Base-by-base conservation (phyloP, 2,797 vertebrate species). In the Erethizon dorsatum region DNA sequence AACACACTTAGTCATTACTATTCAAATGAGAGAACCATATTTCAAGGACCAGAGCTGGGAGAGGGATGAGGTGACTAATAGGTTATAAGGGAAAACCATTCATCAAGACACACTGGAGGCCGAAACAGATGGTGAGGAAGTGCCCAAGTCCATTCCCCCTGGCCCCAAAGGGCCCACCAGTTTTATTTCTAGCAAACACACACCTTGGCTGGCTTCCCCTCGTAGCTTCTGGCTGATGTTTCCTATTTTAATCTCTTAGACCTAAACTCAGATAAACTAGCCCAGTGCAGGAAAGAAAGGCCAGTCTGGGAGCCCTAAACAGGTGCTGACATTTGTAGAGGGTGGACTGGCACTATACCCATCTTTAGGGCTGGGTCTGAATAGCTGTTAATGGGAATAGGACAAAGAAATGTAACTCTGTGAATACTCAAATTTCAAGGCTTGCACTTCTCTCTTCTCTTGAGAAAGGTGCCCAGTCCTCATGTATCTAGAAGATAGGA, bases 11-110 rank as follows among this genome's bases (percentile, higher is more conserved):
- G 98, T 98, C 98, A 98, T 96, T 96, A 97, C 97, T 97, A 92
- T 96, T 98, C 98, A 98, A 98, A 98, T 96, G 97, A 98, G 97
- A 98, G 97, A 97, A 97, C 98, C 96, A 96, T 98, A 98, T 99
- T 98, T 99, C 98, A 99, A 98, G 98, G 97, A 97, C 97, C 96
- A 96, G 97, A 96, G 98, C 98, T 98, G 97, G 89, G 94, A 95
- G 93, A 97, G 92, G 98, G 97, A 98, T 98, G 98, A 98, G 96
- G 97, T 98, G 98, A 98, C 98, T 97, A 98, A 97, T 98, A 95
- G 98, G 97, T 97, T 98, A 97, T 98, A 98, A 98, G 98, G 95
- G 97, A 98, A 98, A 98, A 97, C 97, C 98, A 98, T 98, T 98
- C 98, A 98, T 98, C 98, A 98, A 98, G 98, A 97, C 98, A 98